Base-by-base conservation (phyloP, 30 jellyfish, hydroid and myxozoan species). In the Aurelia aurita complex sp. Pacific region DNA sequence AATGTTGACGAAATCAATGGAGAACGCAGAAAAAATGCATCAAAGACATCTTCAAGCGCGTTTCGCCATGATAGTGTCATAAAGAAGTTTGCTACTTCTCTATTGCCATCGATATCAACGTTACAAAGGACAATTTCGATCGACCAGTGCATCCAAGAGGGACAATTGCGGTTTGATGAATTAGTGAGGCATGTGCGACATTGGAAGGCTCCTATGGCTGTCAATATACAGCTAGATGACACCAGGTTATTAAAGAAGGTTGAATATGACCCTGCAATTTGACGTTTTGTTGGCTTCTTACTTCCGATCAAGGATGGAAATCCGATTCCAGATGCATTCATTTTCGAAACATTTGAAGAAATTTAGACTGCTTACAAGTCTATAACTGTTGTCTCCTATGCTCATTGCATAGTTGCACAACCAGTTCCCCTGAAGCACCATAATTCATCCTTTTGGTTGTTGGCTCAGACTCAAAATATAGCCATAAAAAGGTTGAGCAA, bases 51-150 rank as follows among this genome's bases (percentile, higher is more conserved):
- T 57, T 62, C 87, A 55, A 55, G 46, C 19, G 46, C 38, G 59
- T 63, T 53, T 80, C 89, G 83, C 61, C 89, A 80, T 62, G 89
- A 80, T 2, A 60, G 38, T 19, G 35, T 60, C 43, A 43, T 78
- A 34, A 80, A 80, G 53, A 64, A 80, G 35, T 80, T 80, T 80
- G 89, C 89, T 18, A 63, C 89, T 14, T 64, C 83, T 63, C 52
- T 80, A 13, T 80, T 80, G 68, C 76, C 87, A 23, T 23, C 87
- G 8, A 79, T 77, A 8, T 77, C 77, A 64, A 77, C 77, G 36
- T 60, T 77, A 63, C 87, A 77, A 19, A 16, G 64, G 65, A 57
- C 38, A 60, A 33, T 77, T 77, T 15, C 77, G 5, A 52, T n/a
- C 65, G 46, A 77, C 54, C 36, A 60, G 35, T 53, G 46, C 38